Conservation (phyloP, 1,140 invertebrate genomes). For the Euborellia annulipes region DNA sequence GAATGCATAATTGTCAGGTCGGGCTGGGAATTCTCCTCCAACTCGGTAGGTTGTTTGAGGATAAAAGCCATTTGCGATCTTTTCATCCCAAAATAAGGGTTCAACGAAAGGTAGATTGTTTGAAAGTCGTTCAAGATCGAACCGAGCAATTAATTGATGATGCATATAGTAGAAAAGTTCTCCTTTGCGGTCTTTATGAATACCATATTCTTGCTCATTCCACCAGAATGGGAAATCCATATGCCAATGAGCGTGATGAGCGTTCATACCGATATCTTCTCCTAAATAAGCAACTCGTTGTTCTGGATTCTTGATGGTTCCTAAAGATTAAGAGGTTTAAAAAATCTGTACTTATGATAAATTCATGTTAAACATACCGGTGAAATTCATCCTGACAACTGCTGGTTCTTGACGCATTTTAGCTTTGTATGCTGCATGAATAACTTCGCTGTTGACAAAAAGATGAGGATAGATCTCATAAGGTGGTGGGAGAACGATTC, state of each 20-base stretch:
- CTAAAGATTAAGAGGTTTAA: too few relatives aligned
- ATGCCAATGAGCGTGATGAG: slow-evolving; percentile 23
- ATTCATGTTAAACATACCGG: too few relatives aligned
- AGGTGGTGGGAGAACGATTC: slow-evolving; percentile 41
- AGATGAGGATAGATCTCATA: slow-evolving; percentile 48
- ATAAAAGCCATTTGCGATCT: slow-evolving; percentile 20
- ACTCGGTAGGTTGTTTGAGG: slow-evolving; percentile 23
- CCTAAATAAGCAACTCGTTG: slow-evolving; percentile 21
- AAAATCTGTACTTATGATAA: too few relatives aligned
- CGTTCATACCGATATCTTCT: slow-evolving; percentile 24
- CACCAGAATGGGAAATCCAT: slow-evolving; percentile 21
- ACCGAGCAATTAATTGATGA: slow-evolving; percentile 23
- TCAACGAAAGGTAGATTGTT: slow-evolving; percentile 21
- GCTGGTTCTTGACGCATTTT: slow-evolving; percentile 19
- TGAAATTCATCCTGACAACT: slow-evolving; percentile 14
- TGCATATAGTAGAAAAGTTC: slow-evolving; percentile 23
- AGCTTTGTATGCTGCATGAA: slow-evolving; percentile 19
- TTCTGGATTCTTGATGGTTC: slow-evolving; percentile 18
- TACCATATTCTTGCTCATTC: slow-evolving; percentile 10
- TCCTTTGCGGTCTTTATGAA: slow-evolving; percentile 13
- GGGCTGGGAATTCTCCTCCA: slow-evolving; percentile 21
- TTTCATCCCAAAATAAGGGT: slow-evolving; percentile 13
- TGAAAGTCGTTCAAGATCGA: slow-evolving; percentile 24
- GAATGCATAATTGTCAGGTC: slow-evolving; percentile 20
- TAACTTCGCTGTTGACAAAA: slow-evolving; percentile 24